phyloP scores from a whole-genome alignment of 2,797 vertebrate species.

The Hylomyscus alleni region DNA sequence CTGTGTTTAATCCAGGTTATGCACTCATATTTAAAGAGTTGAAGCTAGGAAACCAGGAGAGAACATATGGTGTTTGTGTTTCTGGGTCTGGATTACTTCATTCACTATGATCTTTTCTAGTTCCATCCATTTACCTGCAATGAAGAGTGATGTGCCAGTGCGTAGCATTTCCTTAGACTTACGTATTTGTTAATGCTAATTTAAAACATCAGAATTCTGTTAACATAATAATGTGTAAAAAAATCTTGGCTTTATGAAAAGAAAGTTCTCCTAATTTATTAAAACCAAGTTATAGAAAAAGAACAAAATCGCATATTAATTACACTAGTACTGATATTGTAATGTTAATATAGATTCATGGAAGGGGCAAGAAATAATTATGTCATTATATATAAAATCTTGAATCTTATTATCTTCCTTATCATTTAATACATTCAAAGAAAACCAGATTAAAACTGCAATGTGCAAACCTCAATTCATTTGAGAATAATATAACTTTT shows the following conservation, averaged over 20 bases:
- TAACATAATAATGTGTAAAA: not conserved
- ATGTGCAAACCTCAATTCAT: not conserved
- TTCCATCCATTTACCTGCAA: not conserved
- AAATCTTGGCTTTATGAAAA: not conserved
- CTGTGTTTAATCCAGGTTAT: not conserved
- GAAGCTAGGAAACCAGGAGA: not conserved
- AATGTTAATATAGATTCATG: not conserved
- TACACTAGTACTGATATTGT: not conserved
- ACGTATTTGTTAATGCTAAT: not conserved
- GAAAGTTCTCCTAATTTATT: not conserved
- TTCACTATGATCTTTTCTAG: not conserved
- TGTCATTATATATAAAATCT: not conserved
- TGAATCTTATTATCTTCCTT: not conserved
- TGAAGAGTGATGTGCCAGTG: not conserved
- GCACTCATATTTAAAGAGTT: not conserved
- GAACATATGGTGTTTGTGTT: not conserved
- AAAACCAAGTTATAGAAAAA: not conserved
- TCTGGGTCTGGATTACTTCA: not conserved
- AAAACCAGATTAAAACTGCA: constrained; percentile 1
- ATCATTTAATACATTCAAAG: not conserved
- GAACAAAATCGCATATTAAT: not conserved
- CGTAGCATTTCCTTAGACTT: not conserved
- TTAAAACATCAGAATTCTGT: not conserved
- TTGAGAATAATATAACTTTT: not conserved
- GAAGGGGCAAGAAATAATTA: not conserved